Conservation (phyloP, 1,140 invertebrate genomes). For the Neodiprion fabricii region DNA sequence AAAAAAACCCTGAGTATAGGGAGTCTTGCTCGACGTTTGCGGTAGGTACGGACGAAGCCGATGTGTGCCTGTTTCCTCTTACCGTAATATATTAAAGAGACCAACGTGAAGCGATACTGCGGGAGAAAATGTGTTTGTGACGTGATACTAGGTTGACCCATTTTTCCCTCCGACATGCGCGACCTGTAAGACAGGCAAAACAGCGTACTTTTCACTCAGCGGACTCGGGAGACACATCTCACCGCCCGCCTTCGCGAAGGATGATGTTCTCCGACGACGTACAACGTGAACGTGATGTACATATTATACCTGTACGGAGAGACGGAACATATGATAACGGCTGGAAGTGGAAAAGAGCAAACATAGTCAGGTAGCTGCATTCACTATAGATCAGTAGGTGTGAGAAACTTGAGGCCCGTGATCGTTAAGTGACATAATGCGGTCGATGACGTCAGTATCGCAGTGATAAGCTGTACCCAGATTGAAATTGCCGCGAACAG, state of each 20-base stretch:
- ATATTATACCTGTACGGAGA: neutral
- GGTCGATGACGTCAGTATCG: too few species aligned
- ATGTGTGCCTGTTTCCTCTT: too few species aligned
- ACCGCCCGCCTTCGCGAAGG: neutral
- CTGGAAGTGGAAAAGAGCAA: too few species aligned
- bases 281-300: neutral
- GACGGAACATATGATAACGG: neutral
- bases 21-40: too few species aligned
- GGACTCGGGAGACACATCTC: neutral
- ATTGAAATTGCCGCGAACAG: neutral
- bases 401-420: too few species aligned
- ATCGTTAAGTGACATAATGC: too few species aligned
- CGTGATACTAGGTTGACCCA: neutral
- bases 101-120: neutral
- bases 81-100: too few species aligned
- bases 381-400: too few species aligned
- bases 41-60: too few species aligned
- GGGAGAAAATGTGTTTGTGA: neutral
- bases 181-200: neutral
- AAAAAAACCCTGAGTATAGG: too few species aligned
- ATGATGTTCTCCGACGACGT: slow-evolving; percentile 1
- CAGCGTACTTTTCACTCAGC: neutral
- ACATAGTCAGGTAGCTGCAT: too few species aligned
- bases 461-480: too few species aligned
- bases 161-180: neutral